phyloP scores from a whole-genome alignment of 2,797 vertebrate genomes.

The Thripadectes ignobilis region DNA sequence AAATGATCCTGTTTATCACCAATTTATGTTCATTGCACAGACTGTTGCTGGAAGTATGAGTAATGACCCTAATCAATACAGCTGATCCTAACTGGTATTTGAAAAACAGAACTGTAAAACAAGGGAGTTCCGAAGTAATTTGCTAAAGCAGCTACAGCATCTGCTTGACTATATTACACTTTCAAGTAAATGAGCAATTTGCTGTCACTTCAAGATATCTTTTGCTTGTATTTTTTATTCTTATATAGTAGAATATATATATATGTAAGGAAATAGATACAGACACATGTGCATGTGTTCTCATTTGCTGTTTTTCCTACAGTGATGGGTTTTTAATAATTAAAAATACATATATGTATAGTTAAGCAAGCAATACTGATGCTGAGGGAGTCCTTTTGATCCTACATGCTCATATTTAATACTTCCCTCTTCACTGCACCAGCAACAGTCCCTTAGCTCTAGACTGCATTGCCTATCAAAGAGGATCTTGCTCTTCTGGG shows the following conservation, averaged over 20 bases:
- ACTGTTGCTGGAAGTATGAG: not conserved
- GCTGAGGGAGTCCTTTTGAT: not conserved
- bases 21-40: slow-evolving; percentile 31
- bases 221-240: not conserved
- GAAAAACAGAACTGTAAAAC: slow-evolving; percentile 1
- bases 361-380: not conserved
- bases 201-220: not conserved
- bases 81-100: not conserved
- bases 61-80: slow-evolving; percentile 39
- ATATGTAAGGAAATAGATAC: not conserved
- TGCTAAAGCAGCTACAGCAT: not conserved
- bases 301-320: not conserved
- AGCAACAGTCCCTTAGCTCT: not conserved
- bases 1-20: slow-evolving; percentile 36
- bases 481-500: not conserved
- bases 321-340: not conserved
- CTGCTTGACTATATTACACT: not conserved
- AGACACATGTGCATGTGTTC: not conserved
- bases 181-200: not conserved
- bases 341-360: not conserved
- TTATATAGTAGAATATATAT: no score
- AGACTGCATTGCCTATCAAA: not conserved
- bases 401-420: not conserved
- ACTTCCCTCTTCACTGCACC: not conserved
- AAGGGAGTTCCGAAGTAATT: not conserved